A percentile compares a stretch with the other conserved stretches of the same genome.
Conservation (phyloP, 2,888 invertebrate species). For the Emmelina monodactyla region DNA sequence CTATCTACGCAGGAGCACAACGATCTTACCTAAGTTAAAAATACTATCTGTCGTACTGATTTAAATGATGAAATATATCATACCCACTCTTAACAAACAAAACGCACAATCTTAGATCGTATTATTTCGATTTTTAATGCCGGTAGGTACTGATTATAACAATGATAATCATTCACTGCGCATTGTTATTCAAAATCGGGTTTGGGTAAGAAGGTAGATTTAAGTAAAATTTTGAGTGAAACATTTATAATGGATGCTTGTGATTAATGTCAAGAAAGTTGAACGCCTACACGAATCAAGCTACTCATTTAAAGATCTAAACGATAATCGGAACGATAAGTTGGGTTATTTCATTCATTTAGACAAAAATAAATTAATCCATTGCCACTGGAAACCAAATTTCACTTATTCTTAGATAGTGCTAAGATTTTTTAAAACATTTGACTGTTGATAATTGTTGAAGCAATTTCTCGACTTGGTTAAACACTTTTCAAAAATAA, state of each 20-base stretch:
- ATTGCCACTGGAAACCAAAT: no score
- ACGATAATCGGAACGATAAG: no score
- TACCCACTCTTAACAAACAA: conserved; percentile 9
- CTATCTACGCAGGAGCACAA: conserved; percentile 21
- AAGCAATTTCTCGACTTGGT: no score
- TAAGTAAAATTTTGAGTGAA: conserved; percentile 31
- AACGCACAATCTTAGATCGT: conserved; percentile 31
- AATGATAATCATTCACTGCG: conserved; percentile 35
- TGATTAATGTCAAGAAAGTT: conserved; percentile 29
- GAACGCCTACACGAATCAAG: conserved; percentile 27
- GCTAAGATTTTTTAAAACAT: no score
- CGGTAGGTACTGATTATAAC: conserved; percentile 41
- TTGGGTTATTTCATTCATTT: no score
- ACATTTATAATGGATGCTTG: conserved; percentile 38
- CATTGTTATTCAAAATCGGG: conserved; percentile 12
- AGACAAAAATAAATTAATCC: no score
- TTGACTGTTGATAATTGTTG: no score
- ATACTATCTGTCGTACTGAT: conserved; percentile 46
- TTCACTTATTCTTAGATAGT: no score
- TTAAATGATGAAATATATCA: conserved; percentile 50
- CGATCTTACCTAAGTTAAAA: conserved; percentile 45
- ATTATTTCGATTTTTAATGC: conserved; percentile 36
- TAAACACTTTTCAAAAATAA: no score
- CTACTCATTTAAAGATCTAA: neutral
- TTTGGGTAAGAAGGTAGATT: conserved; percentile 18